Conservation (phyloP, 2,888 invertebrate species). For the Drosophila borealis region DNA sequence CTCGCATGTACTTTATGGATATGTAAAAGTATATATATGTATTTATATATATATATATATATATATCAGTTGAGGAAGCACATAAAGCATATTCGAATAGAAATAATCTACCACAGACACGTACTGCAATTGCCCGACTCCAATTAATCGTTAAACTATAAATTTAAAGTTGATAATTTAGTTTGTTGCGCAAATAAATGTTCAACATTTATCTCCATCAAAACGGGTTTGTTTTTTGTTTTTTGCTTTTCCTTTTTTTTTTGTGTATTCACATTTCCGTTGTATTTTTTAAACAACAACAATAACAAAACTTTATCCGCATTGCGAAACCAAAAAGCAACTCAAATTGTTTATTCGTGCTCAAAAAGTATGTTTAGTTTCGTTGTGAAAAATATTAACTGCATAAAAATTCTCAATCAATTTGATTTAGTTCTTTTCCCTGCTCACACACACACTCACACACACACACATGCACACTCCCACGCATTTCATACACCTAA, state of each 20-base stretch:
- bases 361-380: not conserved
- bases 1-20: not conserved
- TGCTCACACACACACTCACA: conserved; percentile 5
- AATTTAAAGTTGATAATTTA: conserved; percentile 50
- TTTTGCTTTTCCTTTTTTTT: conserved; percentile 14
- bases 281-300: not conserved
- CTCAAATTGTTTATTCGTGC: not conserved
- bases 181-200: conserved; percentile 58
- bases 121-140: conserved; percentile 11
- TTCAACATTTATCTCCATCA: conserved; percentile 45
- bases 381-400: not conserved
- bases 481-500: conserved; percentile 17
- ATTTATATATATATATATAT: conserved; percentile 4
- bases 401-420: not conserved
- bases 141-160: conserved; percentile 51
- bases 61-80: conserved; percentile 47
- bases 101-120: conserved; percentile 3
- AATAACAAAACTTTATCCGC: conserved; percentile 5
- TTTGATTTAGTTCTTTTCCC: conserved; percentile 30
- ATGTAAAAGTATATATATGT: conserved; percentile 10
- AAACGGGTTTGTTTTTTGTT: conserved; percentile 34
- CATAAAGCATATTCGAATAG: conserved; percentile 11
- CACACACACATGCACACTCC: conserved; percentile 3
- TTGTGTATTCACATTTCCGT: conserved; percentile 29
- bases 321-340: conserved; percentile 16